Base-by-base conservation (phyloP, 35 echinoderm and acorn worm species). In the Apostichopus californicus region DNA sequence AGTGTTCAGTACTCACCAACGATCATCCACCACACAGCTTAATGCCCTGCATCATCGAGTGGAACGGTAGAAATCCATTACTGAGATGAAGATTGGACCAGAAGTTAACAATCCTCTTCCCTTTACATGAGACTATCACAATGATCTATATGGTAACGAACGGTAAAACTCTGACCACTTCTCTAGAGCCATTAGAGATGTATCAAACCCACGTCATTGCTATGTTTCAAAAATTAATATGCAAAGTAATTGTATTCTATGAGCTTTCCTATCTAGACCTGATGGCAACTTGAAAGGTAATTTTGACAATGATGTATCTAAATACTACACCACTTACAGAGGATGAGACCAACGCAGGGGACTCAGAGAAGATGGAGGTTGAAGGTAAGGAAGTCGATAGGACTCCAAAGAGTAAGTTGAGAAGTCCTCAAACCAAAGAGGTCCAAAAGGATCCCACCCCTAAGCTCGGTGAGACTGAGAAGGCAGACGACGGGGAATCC, bases 401-500 rank as follows among this genome's bases (percentile, higher is more conserved):
- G 59, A 91, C 72, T 56, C 71, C 77, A 56, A 91, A 78, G 73
- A 55, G 52, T 79, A 79, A 91, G 59, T 24, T 26, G 25, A 79
- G 73, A 10, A 78, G 56, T 68, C 89, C 54, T 20, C 5, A 25
- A 5, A 18, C 71, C 10, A 52, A 78, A 59, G 77, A 91, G n/a
- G 89, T 78, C 22, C 17, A 15, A 68, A 91, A 91, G 17, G 77
- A 91, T 8, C 73, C 72, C 17, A 59, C 89, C 12, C 89, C 89
- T 77, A 91, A 91, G 57, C 72, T 55, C 10, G 89, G 77, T 22
- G 89, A 91, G n/a, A 61, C 46, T 1, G 77, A 91, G 79, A 94
- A 94, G 28, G 78, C 93, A 10, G 93, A 94, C 25, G 96, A 95
- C 73, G 94, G 92, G 34, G 94, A 95, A 84, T 95, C 94, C 18